Percentiles rank a stretch among this genome's conserved stretches.
These are phyloP conservation scores for Cephus rjabovi DNA, from an alignment of 2,888 invertebrate species.

Conservation along the genomic window DNA sequence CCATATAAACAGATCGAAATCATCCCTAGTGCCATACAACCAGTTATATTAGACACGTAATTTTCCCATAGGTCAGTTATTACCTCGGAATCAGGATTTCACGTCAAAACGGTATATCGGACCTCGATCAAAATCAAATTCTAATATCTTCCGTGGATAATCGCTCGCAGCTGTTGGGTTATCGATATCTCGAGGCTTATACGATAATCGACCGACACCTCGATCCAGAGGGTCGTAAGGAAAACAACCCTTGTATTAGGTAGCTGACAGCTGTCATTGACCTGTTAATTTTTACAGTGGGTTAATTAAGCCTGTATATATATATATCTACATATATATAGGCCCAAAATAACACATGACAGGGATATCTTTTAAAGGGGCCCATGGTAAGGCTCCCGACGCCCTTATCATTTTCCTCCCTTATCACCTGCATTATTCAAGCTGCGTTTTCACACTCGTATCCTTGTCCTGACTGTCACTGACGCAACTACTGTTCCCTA, in stretches of 20 bases:
- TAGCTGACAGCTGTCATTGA: not conserved
- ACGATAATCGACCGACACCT: not conserved
- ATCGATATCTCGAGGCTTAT: not conserved
- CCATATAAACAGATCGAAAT: not conserved
- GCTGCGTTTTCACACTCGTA: slow-evolving; percentile 12
- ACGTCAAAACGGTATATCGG: not conserved
- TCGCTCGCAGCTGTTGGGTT: not conserved
- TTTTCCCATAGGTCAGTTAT: not conserved
- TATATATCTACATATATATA: not conserved
- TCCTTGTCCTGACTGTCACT: slow-evolving; percentile 18
- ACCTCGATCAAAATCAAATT: not conserved
- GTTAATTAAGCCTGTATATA: not conserved
- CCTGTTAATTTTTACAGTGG: not conserved
- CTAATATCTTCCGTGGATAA: not conserved
- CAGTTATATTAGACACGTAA: not conserved
- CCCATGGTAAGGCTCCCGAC: not conserved
- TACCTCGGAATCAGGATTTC: not conserved
- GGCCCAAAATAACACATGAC: not conserved
- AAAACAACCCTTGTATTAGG: not conserved
- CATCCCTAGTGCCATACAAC: too few species aligned
- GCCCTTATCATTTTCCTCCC: slow-evolving; percentile 6
- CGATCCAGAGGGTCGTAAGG: not conserved
- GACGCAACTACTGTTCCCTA: not conserved
- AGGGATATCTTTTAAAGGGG: not conserved
- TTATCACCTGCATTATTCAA: slow-evolving; percentile 17